Base-by-base conservation (phyloP, 2,888 invertebrate genomes). In the Diarsia dahlii region DNA sequence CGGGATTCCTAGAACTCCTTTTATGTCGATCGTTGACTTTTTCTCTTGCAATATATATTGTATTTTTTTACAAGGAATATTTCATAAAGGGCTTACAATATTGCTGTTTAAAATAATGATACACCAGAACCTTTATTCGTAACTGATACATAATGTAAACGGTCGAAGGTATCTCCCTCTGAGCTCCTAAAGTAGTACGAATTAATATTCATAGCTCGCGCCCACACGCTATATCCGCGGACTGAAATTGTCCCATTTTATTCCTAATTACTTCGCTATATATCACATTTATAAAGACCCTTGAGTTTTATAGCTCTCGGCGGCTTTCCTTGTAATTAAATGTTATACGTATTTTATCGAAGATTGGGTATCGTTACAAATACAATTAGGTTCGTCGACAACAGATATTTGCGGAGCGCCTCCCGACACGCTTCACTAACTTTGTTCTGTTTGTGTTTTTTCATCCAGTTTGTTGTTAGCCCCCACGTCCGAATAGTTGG, bases 131-230 rank as follows among this genome's bases (percentile, higher is more conserved):
- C 45, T 56, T 20, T 46, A 65, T 69, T 60, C 23, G 8, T 18
- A 12, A 63, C 58, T 66, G 74, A 69, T 71, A 69, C 45, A 71
- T 74, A 72, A 75, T 70, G 46, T 63, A 85, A 71, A 39, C 54
- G 69, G n/a, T 48, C 62, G n/a, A 73, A 81, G 64, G 60, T 46
- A 71, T 52, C 48, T 76, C 58, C 54, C 50, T 71, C 64, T 39
- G 67, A 54, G 66, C 58, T 46, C 45, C 50, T 58, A 67, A 74
- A 74, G 62, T 65, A 74, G 65, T 74, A 70, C 60, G n/a, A 72
- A 84, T 87, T 85, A 82, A 78, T 86, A 87, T 87, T 88, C 87
- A 78, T 75, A 60, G 60, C 75, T 74, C 65, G 78, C 68, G 65
- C 73, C 72, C 76, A 69, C 72, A 81, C 70, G 72, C 74, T 78